phyloP scores from a whole-genome alignment of 1,140 invertebrate species.

The Xylocopa sonorina region DNA sequence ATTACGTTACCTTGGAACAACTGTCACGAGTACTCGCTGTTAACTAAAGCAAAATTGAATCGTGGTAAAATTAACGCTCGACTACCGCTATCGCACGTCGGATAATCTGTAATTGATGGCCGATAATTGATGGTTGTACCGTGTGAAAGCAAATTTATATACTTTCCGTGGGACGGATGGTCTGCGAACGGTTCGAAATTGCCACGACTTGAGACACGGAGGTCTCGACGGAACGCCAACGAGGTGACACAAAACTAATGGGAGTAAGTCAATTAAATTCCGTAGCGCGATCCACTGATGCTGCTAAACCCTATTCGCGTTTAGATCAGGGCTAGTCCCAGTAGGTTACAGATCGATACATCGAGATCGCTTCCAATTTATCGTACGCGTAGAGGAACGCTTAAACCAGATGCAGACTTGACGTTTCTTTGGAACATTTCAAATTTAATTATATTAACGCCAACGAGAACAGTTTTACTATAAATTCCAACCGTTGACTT shows the following conservation, averaged over 20 bases:
- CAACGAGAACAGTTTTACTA: no score
- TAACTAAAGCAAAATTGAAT: not conserved
- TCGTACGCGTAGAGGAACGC: not conserved
- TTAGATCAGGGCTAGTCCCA: conserved; percentile 61
- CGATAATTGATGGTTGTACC: no score
- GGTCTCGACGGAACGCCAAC: not conserved
- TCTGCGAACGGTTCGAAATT: not conserved
- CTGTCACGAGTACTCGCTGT: not conserved
- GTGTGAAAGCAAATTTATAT: conserved; percentile 8
- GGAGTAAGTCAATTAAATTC: conserved; percentile 69
- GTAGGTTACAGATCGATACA: conserved; percentile 51
- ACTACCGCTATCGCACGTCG: no score
- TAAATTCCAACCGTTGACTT: no score
- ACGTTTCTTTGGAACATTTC: no score
- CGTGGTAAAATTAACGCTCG: not conserved
- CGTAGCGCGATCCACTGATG: conserved; percentile 59
- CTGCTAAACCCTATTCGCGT: conserved; percentile 51
- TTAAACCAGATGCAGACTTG: no score
- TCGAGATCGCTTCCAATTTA: conserved; percentile 12
- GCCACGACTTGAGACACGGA: not conserved
- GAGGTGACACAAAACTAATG: conserved; percentile 61
- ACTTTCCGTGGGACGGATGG: not conserved
- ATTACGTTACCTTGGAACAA: not conserved
- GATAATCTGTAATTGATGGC: no score
- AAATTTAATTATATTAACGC: no score